Evolutionary conservation across 2,797 vertebrate species (phyloP), one percentile per base, ranked within the genome.

Genomic region (Schizopygopsis pylzovi): DNA sequence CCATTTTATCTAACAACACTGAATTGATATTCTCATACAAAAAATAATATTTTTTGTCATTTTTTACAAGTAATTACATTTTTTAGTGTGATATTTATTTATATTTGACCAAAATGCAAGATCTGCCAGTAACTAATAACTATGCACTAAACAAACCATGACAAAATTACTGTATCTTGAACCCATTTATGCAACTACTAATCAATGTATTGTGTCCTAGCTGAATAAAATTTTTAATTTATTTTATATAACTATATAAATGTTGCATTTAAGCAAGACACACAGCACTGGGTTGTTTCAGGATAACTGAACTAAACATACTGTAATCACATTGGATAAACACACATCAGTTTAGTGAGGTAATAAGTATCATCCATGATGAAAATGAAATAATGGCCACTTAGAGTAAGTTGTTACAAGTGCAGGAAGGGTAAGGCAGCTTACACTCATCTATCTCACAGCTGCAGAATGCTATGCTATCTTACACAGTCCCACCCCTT

Each of bases 401-500:
- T 33, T 56, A 37, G 9, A 6, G 45, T 4, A 82, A 52, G 9
- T 41, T 25, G 41, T 52, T 37, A 65, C 39, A 72, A 68, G 47
- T 49, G 72, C 45, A 76, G 63, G 28, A 73, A 85, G 89, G 89
- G 86, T 80, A 63, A 86, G 43, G 59, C 61, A 37, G 67, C 79
- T 77, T 82, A 78, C 20, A 70, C 68, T 68, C 28, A 45, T 77
- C 85, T 91, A 91, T 91, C 90, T 88, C 78, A 71, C 71, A 81
- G 43, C 75, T 77, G 72, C 91, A 92, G 88, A 61, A 86, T 67
- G 77, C 70, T 83, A 65, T 83, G n/a, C 72, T 89, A 88, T 91
- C 90, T 89, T 7, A 61, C 41, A 45, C 47, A 52, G 45, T 65
- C 56, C 28, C 77, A 56, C 86, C 63, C 70, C 76, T 56, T 59